phyloP scores from a whole-genome alignment of 2,888 invertebrate genomes.

The Eupithecia inturbata region DNA sequence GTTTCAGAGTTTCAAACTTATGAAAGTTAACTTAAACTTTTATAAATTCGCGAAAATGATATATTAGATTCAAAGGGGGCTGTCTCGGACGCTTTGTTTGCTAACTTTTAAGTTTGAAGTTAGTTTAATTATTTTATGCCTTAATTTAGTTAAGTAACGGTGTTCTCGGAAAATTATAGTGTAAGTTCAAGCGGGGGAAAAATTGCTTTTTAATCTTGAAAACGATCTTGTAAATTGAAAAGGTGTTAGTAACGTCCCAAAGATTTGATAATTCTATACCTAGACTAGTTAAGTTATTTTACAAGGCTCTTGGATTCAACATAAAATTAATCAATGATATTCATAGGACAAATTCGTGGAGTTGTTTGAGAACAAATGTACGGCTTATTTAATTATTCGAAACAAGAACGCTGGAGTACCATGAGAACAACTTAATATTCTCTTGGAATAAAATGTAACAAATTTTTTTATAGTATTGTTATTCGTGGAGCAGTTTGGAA shows the following conservation, averaged over 20 bases:
- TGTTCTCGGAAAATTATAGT: conserved; percentile 27
- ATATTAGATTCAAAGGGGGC: conserved; percentile 52
- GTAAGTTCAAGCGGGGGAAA: conserved; percentile 9
- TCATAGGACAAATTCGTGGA: too few relatives aligned
- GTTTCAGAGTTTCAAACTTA: conserved; percentile 58
- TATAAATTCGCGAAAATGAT: conserved; percentile 63
- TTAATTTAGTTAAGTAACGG: conserved; percentile 33
- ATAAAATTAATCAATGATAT: too few relatives aligned
- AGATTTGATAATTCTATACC: too few relatives aligned
- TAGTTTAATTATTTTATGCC: conserved; percentile 43
- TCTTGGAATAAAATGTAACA: too few relatives aligned
- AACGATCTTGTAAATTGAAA: conserved; percentile 4
- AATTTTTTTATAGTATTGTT: too few relatives aligned
- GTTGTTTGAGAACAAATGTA: too few relatives aligned
- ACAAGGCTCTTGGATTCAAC: too few relatives aligned
- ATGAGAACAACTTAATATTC: too few relatives aligned
- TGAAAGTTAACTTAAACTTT: conserved; percentile 55
- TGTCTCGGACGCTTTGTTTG: conserved; percentile 36
- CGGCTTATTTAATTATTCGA: too few relatives aligned
- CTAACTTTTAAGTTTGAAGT: conserved; percentile 38
- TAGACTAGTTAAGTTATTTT: too few relatives aligned
- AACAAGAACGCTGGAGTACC: too few relatives aligned
- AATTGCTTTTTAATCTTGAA: conserved; percentile 8
- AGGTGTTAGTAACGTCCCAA: neutral
- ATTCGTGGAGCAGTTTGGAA: too few relatives aligned